Evolutionary conservation across 1,140 invertebrate species (phyloP).

Genomic region (Zaprionus tsacasi): DNA sequence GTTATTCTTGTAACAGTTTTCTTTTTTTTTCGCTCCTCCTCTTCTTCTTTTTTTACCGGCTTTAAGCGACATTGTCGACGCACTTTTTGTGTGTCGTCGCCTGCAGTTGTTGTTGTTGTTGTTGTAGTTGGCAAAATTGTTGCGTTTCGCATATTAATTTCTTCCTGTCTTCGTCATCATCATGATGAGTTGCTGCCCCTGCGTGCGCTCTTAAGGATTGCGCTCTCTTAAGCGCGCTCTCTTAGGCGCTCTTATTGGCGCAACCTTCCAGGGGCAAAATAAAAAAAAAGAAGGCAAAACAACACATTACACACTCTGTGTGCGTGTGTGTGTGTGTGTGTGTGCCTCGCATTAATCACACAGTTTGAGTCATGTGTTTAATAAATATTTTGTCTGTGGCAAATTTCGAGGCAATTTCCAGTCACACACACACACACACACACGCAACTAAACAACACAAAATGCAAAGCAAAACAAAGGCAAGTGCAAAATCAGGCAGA

Average conservation of each 20-base stretch:
- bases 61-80: conserved; percentile 51
- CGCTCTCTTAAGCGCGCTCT: conserved; percentile 46
- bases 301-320: neutral
- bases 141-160: conserved; percentile 83
- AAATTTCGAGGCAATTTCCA: conserved; percentile 67
- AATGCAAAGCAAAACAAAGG: conserved; percentile 56
- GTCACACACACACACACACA: conserved; percentile 56
- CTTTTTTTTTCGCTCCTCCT: conserved; percentile 26
- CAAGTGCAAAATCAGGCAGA: conserved; percentile 46
- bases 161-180: conserved; percentile 71
- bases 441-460: conserved; percentile 36
- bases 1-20: conserved; percentile 50
- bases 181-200: conserved; percentile 45
- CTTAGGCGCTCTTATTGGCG: conserved; percentile 75
- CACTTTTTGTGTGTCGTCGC: conserved; percentile 48
- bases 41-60: conserved; percentile 64
- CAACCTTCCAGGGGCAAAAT: conserved; percentile 62
- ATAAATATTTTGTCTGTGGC: conserved; percentile 62
- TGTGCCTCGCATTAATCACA: conserved; percentile 35
- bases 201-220: conserved; percentile 22
- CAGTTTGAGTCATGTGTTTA: conserved; percentile 69
- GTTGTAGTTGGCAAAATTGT: conserved; percentile 79
- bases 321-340: conserved; percentile 9
- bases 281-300: conserved; percentile 4
- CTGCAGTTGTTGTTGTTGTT: conserved; percentile 44